These are phyloP conservation scores for Alosa alosa DNA, from an alignment of 2,113 vertebrate species.

Conservation along the genomic window DNA sequence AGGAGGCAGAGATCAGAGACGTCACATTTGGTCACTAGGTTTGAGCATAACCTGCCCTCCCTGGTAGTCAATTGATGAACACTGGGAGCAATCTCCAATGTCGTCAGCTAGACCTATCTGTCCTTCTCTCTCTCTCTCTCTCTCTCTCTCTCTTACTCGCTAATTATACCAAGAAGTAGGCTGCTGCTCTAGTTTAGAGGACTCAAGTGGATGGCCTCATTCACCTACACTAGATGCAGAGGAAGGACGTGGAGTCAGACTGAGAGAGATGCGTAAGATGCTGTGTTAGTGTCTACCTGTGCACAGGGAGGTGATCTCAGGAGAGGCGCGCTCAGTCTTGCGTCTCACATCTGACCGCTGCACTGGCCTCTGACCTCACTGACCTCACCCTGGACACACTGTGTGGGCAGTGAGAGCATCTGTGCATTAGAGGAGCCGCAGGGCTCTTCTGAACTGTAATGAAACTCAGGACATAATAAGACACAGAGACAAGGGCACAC, in stretches of 20 bases:
- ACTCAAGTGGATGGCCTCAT: conserved; percentile 55
- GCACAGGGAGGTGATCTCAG: not conserved
- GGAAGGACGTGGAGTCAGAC: conserved; percentile 15
- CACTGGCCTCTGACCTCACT: not conserved
- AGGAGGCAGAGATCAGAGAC: no score
- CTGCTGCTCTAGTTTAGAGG: conserved; percentile 53
- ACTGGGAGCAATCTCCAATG: not conserved
- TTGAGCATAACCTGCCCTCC: not conserved
- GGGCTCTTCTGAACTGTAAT: not conserved
- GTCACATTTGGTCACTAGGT: not conserved
- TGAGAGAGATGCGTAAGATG: conserved; percentile 15
- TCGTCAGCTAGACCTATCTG: not conserved
- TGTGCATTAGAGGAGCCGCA: not conserved
- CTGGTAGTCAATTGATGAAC: not conserved
- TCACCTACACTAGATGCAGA: conserved; percentile 45
- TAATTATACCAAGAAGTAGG: conserved; percentile 57
- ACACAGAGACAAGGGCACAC: conserved; percentile 14
- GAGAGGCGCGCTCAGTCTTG: not conserved
- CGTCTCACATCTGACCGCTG: not conserved
- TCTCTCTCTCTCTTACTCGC: conserved; percentile 37
- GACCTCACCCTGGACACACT: no score
- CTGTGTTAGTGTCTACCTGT: not conserved
- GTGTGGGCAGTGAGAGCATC: not conserved
- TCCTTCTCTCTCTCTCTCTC: conserved; percentile 22
- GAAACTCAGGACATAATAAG: not conserved